Evolutionary conservation across 2,113 vertebrate species (phyloP).

Genomic region (Tachysurus fulvidraco): DNA sequence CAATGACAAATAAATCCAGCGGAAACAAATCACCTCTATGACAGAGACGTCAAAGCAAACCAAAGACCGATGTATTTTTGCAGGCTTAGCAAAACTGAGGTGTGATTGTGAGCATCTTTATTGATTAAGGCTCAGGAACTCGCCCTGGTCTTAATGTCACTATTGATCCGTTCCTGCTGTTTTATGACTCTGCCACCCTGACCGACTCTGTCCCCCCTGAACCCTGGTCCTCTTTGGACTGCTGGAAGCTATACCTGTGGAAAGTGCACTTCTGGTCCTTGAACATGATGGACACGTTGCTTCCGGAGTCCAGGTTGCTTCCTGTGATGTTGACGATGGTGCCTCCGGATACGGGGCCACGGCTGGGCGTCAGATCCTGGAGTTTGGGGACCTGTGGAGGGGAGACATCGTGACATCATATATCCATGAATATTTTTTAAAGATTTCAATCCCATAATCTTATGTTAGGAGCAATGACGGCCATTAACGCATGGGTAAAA

Average conservation of each 20-base stretch:
- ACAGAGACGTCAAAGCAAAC: conserved; percentile 21
- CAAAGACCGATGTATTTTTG: conserved; percentile 1
- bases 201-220: background rate
- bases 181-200: background rate
- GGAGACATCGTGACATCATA: background rate
- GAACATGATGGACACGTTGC: conserved; percentile 91
- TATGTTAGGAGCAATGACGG: conserved; percentile 58
- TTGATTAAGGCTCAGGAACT: conserved; percentile 56
- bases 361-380: conserved; percentile 80
- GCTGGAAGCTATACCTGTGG: conserved; percentile 76
- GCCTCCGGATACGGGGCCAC: conserved; percentile 92
- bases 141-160: conserved; percentile 37
- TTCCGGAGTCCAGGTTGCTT: conserved; percentile 91
- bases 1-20: background rate
- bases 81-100: conserved; percentile 7
- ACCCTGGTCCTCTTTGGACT: background rate
- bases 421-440: conserved; percentile 27
- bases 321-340: conserved; percentile 94
- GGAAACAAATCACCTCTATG: background rate
- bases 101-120: conserved; percentile 46
- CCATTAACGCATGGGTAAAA: conserved; percentile 61
- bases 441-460: conserved; percentile 57
- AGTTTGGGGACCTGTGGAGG: conserved; percentile 82
- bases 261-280: conserved; percentile 90
- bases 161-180: conserved; percentile 40